Evolutionary conservation across 2,888 invertebrate genomes (phyloP), one percentile per base, ranked within the genome.

Genomic region (Tenthredo scrophulariae): DNA sequence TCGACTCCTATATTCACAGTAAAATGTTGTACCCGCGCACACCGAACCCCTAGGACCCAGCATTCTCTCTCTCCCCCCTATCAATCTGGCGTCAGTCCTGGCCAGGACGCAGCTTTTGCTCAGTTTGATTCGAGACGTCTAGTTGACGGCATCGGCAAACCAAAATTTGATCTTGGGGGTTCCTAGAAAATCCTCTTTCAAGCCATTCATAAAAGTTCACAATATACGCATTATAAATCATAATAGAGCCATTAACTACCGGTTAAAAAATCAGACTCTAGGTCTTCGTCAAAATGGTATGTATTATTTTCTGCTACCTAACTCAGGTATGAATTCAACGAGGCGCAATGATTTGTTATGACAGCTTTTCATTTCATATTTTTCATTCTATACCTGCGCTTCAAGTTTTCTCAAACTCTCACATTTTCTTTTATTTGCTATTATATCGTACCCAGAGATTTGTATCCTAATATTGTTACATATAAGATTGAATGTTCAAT

Each of bases 331-430:
- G 88, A 90, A 89, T 90, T 91, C 92, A 85, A 74, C 88, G 88
- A 86, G 87, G 89, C 87, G 89, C 89, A 50, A 89, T 92, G 89
- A 93, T 93, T 91, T 90, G 88, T 90, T 91, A 91, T 91, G 93
- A 93, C 93, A 92, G 93, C 92, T 92, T 92, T 91, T 93, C 92
- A 91, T 92, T 89, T 91, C 90, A 90, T 91, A 90, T 89, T 91
- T 90, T 89, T 85, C 85, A 86, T 82, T 62, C 15, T 40, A 70
- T 85, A 65, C 85, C 86, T 87, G 75, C 74, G 46, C 54, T 40
- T 37, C 58, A 84, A 40, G 54, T 84, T 82, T 58, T 83, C 86
- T 85, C 70, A 86, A 79, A 54, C 84, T 85, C 54, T 86, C 33
- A 15, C 3, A 50, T n/a, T 2, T 50, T 26, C 29, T 29, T n/a